Base-by-base conservation (phyloP, 2,797 vertebrate species). In the Pogonophryne albipinna region DNA sequence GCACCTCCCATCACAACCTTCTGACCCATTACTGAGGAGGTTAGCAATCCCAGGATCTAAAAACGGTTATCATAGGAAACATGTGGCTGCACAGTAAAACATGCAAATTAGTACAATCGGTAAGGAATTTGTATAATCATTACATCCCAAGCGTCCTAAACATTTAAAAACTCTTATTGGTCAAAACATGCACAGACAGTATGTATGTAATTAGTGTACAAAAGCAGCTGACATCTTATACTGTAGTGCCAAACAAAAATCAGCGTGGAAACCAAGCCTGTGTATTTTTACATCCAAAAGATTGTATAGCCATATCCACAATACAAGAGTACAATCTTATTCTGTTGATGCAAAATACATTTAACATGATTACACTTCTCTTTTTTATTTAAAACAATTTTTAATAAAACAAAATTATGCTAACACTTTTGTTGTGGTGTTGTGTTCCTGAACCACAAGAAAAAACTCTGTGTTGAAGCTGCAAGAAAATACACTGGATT, bases 31-130 rank as follows among this genome's bases (percentile, higher is more conserved):
- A 65, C 61, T n/a, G 34, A 50, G 16, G 42, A 49, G 7, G 31
- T 66, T 23, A 41, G 64, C 27, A 61, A 75, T 60, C 64, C 56
- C 23, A 15, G 3, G 13, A 41, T 52, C 31, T 46, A 41, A 60
- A 10, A 52, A 10, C 15, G 58, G 44, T 44, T 53, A 38, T 38
- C 34, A 38, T 38, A 17, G 14, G 41, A 20, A 20, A 14, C 47
- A 10, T 66, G 20, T 55, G 4, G 0, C 7, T 5, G 16, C 5
- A 20, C 42, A 55, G n/a, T 38, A 4, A 45, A 16, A 57, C 15
- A 13, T 47, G 44, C 12, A 19, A 46, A 56, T 56, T 4, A 10
- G 0, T 38, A 7, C 6, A 38, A 38, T 38, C 34, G 2, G n/a
- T 55, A 17, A 38, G 8, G 7, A 38, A n/a, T 62, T 38, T 38